Conservation (phyloP, 2,797 vertebrate species). For the Okamejei kenojei region DNA sequence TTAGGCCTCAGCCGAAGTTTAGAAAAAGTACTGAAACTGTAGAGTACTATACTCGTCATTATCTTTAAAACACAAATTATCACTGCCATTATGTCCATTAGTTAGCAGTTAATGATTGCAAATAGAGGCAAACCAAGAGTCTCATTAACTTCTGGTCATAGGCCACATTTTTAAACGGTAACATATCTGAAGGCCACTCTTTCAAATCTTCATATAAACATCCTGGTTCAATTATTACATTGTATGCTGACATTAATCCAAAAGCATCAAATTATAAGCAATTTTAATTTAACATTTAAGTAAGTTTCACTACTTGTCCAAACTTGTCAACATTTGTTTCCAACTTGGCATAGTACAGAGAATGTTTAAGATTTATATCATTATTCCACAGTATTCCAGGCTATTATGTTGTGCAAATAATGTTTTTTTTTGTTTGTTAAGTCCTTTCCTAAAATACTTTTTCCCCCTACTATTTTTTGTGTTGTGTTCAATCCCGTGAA, state of each 20-base stretch:
- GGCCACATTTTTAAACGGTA: conserved; percentile 1
- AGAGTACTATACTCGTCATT: conserved; percentile 12
- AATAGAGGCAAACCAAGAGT: conserved; percentile 8
- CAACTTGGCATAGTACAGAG: neutral
- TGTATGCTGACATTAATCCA: neutral
- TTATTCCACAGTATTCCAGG: neutral
- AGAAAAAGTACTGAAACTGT: conserved; percentile 2
- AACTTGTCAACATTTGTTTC: neutral
- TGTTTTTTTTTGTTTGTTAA: too few species aligned
- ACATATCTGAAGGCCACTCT: conserved; percentile 22
- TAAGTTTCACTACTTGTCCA: neutral
- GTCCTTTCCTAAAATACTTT: neutral
- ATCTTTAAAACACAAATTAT: conserved; percentile 25
- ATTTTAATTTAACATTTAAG: neutral
- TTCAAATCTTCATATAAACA: neutral
- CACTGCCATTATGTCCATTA: conserved; percentile 25
- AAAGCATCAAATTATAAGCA: neutral
- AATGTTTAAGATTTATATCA: neutral
- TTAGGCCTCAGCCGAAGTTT: conserved; percentile 16
- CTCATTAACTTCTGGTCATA: conserved; percentile 15
- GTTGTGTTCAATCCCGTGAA: neutral
- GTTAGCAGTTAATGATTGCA: conserved; percentile 31
- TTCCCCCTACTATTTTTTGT: neutral
- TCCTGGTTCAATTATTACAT: neutral
- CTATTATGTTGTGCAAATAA: neutral